Percentiles rank a stretch among this genome's conserved stretches.
Conservation (phyloP, 2,888 invertebrate species). For the Drosophila longiperda region DNA sequence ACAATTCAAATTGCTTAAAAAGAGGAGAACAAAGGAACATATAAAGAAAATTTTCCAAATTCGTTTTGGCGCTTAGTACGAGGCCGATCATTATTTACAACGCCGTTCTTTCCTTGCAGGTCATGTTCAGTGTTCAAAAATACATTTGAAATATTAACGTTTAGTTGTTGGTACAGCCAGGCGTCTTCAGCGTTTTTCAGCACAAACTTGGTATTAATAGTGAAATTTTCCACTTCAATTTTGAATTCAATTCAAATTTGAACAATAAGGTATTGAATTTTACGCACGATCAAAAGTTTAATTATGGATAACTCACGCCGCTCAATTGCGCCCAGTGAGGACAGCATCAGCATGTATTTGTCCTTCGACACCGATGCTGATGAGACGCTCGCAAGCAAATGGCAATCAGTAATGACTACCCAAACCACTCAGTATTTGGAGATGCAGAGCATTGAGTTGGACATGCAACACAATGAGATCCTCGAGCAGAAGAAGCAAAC, state of each 20-base stretch:
- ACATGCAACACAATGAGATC: constrained; percentile 55
- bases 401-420: constrained; percentile 62
- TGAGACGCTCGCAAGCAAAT: constrained; percentile 73
- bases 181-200: constrained; percentile 40
- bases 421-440: constrained; percentile 53
- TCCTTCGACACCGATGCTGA: constrained; percentile 76
- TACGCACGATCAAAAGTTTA: not conserved
- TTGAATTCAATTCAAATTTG: constrained; percentile 6
- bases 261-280: not conserved
- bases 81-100: constrained; percentile 30
- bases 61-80: not conserved
- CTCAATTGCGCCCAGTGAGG: constrained; percentile 54
- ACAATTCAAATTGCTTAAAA: not conserved
- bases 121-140: constrained; percentile 64
- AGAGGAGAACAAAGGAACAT: not conserved
- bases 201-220: not conserved
- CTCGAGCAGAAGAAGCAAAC: constrained; percentile 55
- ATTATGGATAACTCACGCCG: constrained; percentile 66
- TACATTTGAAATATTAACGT: constrained; percentile 69
- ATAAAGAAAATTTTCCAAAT: not conserved
- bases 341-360: constrained; percentile 75
- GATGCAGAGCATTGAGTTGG: constrained; percentile 39
- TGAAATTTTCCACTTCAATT: not conserved
- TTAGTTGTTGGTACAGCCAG: constrained; percentile 67
- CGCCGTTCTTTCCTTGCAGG: constrained; percentile 28